A percentile compares a stretch with the other conserved stretches of the same genome.
These are phyloP conservation scores for Eurystomus gularis DNA, from an alignment of 2,113 vertebrate species.

Conservation along the genomic window DNA sequence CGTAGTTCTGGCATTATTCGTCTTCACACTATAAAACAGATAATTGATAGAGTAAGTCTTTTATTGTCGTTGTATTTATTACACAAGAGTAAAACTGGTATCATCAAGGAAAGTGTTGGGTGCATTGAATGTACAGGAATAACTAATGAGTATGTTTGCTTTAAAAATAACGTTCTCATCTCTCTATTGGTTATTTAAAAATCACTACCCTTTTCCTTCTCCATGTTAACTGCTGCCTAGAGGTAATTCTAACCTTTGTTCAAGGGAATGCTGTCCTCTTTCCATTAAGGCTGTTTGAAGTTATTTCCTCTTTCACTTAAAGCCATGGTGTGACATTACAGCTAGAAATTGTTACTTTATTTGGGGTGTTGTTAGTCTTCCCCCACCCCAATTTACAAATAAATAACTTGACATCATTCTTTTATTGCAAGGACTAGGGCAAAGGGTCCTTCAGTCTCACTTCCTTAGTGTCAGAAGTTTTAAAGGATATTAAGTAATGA, in stretches of 20 bases:
- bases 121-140: background rate
- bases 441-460: background rate
- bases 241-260: background rate
- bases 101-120: background rate
- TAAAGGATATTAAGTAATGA: background rate
- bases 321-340: background rate
- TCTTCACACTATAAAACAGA: slow-evolving; percentile 98
- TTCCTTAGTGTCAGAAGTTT: too few species aligned
- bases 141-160: background rate
- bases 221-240: background rate
- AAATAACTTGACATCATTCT: background rate
- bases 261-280: background rate
- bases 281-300: background rate
- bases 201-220: background rate
- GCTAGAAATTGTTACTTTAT: background rate
- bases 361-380: background rate
- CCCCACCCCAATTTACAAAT: background rate
- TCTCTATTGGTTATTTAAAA: background rate
- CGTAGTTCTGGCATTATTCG: slow-evolving; percentile 97
- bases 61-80: too few species aligned
- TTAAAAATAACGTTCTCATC: background rate
- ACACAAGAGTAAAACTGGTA: background rate
- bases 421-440: background rate
- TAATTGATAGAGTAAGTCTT: slow-evolving; percentile 92
- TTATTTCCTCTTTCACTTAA: background rate